Evolutionary conservation across 2,797 vertebrate genomes (phyloP), one percentile per base, ranked within the genome.

Genomic region (Apogon talboti): DNA sequence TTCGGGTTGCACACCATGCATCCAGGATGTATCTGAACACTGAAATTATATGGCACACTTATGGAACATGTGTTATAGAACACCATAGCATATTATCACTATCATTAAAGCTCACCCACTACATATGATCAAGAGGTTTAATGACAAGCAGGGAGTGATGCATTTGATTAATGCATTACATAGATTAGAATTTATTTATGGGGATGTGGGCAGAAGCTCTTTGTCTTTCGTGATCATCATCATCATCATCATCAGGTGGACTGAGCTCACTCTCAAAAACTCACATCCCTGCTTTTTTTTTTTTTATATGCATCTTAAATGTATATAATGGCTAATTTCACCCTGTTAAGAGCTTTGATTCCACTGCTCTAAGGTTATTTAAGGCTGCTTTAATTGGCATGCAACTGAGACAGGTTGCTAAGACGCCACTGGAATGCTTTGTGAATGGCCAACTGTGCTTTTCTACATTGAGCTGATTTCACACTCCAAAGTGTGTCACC

Each of bases 331-430:
- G 67, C 46, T 73, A 66, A 66, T 65, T 78, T 63, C 42, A 71
- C 71, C 61, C 61, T 53, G 70, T 51, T 44, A 38, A 48, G 56
- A 66, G 81, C 70, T 44, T 46, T 49, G 43, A 66, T 67, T 71
- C 48, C 40, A 48, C 63, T 69, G 74, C 76, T 47, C 18, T 57
- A 40, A 72, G 78, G 80, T 79, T 81, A 70, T 80, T 78, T 79
- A 48, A 38, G 50, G 66, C 56, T 70, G 66, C 51, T 49, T 71
- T 89, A 87, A 89, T 88, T 90, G 82, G 79, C 87, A 90, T 88
- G 89, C 82, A 76, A 71, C 73, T 57, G 69, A 76, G 79, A 70
- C 60, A 50, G 78, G 83, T 88, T 89, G 87, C 85, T 85, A 78
- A 76, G 87, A 88, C 37, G 51, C 76, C 60, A 74, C 46, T 38